Conservation (phyloP, 92 coral and sea anemone species). For the Plumapathes pennacea region DNA sequence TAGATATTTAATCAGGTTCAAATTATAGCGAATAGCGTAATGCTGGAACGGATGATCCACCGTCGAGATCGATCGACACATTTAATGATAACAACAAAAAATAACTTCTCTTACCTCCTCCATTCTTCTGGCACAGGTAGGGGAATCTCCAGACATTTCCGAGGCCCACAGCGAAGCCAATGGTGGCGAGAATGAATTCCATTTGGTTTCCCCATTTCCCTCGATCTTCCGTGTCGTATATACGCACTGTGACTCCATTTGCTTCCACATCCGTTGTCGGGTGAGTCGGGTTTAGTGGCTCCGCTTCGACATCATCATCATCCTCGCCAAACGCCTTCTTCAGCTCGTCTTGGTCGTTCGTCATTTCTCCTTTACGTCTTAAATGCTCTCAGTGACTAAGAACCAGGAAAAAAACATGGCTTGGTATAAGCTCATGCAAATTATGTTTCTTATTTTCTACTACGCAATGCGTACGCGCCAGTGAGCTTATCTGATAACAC, state of each 20-base stretch:
- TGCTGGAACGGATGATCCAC: too few species aligned
- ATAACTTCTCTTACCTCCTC: slow-evolving; percentile 67
- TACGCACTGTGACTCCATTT: slow-evolving; percentile 37
- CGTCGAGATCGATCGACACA: too few species aligned
- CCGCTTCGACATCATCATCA: slow-evolving; percentile 32
- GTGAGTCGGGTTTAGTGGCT: slow-evolving; percentile 20
- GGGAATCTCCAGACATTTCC: slow-evolving; percentile 94
- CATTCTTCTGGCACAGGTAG: slow-evolving; percentile 83
- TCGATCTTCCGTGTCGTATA: slow-evolving; percentile 46
- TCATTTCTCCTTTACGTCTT: slow-evolving; percentile 19
- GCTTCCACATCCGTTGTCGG: slow-evolving; percentile 38
- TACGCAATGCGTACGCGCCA: too few species aligned
- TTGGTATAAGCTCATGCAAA: too few species aligned
- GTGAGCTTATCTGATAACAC: too few species aligned
- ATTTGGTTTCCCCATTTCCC: slow-evolving; percentile 74
- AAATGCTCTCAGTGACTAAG: too few species aligned
- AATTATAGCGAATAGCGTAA: too few species aligned
- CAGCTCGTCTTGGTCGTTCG: slow-evolving; percentile 54
- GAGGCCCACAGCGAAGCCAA: slow-evolving; percentile 85
- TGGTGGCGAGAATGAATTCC: slow-evolving; percentile 70
- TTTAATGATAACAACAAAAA: too few species aligned
- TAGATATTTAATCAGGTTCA: too few species aligned
- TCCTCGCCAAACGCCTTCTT: slow-evolving; percentile 49
- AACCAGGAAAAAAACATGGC: too few species aligned
- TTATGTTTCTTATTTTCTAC: too few species aligned